A percentile compares a stretch with the other conserved stretches of the same genome.
phyloP scores from a whole-genome alignment of 2,797 vertebrate species.

The Lagodon rhomboides region DNA sequence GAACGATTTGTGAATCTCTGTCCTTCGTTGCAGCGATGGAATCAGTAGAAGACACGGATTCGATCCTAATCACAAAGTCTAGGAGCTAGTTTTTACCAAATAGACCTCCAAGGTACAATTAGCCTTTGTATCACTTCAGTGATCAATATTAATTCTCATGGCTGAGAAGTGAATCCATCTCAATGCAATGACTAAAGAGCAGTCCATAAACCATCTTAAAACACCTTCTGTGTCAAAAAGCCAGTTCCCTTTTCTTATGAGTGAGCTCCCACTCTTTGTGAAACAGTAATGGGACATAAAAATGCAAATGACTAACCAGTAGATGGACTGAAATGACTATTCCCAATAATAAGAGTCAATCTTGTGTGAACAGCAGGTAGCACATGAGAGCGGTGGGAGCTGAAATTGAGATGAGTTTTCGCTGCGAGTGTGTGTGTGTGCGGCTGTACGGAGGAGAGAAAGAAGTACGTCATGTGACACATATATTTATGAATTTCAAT shows the following conservation, averaged over 20 bases:
- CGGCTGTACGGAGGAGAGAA: slow-evolving; percentile 1
- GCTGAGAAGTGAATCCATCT: slow-evolving; percentile 22
- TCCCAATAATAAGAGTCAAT: slow-evolving; percentile 58
- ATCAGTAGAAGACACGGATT: not conserved
- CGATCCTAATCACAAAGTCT: not conserved
- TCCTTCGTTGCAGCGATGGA: not conserved
- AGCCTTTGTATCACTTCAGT: slow-evolving; percentile 5
- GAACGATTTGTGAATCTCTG: not conserved
- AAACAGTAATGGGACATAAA: slow-evolving; percentile 56
- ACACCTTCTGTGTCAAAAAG: slow-evolving; percentile 41
- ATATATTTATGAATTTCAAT: slow-evolving; percentile 18
- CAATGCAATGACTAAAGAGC: slow-evolving; percentile 19
- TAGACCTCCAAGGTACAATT: slow-evolving; percentile 1
- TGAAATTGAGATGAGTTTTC: slow-evolving; percentile 36
- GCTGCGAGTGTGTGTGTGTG: slow-evolving; percentile 11
- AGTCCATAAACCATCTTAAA: slow-evolving; percentile 49
- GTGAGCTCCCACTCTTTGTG: slow-evolving; percentile 51
- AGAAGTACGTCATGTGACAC: slow-evolving; percentile 26
- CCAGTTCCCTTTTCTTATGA: slow-evolving; percentile 26
- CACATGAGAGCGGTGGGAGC: slow-evolving; percentile 30
- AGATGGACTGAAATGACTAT: slow-evolving; percentile 55
- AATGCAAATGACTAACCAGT: slow-evolving; percentile 55
- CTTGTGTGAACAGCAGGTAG: slow-evolving; percentile 60
- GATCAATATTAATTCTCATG: not conserved
- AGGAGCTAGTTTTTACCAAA: slow-evolving; percentile 15